Evolutionary conservation across 2,797 vertebrate genomes (phyloP), one percentile per base, ranked within the genome.

Genomic region (Acomys russatus): DNA sequence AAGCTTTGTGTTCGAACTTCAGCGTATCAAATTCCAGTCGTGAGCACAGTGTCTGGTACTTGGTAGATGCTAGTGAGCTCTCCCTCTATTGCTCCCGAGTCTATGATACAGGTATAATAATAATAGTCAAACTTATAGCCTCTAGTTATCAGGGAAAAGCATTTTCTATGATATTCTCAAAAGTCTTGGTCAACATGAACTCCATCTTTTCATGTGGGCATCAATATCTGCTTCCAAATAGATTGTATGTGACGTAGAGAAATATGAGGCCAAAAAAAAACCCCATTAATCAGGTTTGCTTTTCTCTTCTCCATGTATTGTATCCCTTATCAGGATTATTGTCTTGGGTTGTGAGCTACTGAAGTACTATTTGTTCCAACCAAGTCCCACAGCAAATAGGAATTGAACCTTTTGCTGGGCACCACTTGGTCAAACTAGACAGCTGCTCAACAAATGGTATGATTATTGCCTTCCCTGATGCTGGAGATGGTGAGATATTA

Each of bases 341-440:
- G 63, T 76, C 8, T 54, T 56, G 22, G 49, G 8, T 30, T 94
- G 5, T 49, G 79, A 91, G 64, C 44, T 51, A 38, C 1, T 61
- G 49, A 82, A 93, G 89, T 15, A 68, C 77, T 83, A 20, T 70
- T 71, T 90, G n/a, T 79, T 78, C 88, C 84, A 96, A 83, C 6
- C 44, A 23, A 33, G 18, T 51, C 11, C 12, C 17, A n/a, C 4
- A 74, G 38, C 54, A 38, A 54, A 38, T 30, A 74, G 38, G 64
- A 56, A 79, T 70, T 96, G 78, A 38, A 44, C 17, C 0, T 92
- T 92, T 59, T 49, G 23, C 30, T 79, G 30, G 11, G 84, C 84
- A 20, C 73, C 44, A 70, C 73, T 83, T 83, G 76, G 91, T 91
- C 61, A 61, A 49, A 44, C 77, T 44, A 76, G 38, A 1, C 66